phyloP scores from a whole-genome alignment of 1,140 invertebrate species.

The Bombyx mandarina region DNA sequence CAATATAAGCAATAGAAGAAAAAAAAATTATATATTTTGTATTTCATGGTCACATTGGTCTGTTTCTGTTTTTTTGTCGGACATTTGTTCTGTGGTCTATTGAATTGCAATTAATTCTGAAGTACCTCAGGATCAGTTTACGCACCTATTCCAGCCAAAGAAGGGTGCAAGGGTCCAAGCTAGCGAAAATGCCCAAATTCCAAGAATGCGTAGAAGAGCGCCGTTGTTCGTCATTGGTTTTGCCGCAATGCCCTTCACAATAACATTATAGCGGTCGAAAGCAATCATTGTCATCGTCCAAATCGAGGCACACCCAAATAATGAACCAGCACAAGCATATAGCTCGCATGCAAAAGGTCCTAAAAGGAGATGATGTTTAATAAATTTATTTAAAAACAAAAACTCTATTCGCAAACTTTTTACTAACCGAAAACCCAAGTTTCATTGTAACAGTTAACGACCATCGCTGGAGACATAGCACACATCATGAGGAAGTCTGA shows the following conservation, averaged over 20 bases:
- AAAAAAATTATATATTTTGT: too few species aligned
- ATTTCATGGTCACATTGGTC: too few species aligned
- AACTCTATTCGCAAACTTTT: slow-evolving; percentile 1
- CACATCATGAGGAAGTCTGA: slow-evolving; percentile 93
- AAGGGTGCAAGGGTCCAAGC: slow-evolving; percentile 80
- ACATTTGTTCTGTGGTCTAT: too few species aligned
- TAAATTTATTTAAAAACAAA: not conserved
- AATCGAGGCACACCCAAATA: slow-evolving; percentile 87
- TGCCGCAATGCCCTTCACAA: slow-evolving; percentile 82
- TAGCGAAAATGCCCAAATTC: slow-evolving; percentile 78
- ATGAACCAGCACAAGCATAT: slow-evolving; percentile 84
- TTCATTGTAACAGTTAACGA: slow-evolving; percentile 88
- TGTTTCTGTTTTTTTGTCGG: too few species aligned
- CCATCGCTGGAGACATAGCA: slow-evolving; percentile 86
- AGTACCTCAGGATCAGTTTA: not conserved
- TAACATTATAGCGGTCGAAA: slow-evolving; percentile 90
- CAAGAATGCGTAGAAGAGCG: slow-evolving; percentile 77
- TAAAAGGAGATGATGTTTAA: slow-evolving; percentile 23
- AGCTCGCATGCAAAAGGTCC: slow-evolving; percentile 86
- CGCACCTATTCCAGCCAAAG: slow-evolving; percentile 78
- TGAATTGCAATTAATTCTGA: too few species aligned
- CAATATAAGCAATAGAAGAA: too few species aligned
- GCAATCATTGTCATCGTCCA: slow-evolving; percentile 90
- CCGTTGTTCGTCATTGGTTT: slow-evolving; percentile 78
- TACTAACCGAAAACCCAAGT: slow-evolving; percentile 85